Conservation (phyloP, 2,888 invertebrate genomes). For the Cephus pulcher region DNA sequence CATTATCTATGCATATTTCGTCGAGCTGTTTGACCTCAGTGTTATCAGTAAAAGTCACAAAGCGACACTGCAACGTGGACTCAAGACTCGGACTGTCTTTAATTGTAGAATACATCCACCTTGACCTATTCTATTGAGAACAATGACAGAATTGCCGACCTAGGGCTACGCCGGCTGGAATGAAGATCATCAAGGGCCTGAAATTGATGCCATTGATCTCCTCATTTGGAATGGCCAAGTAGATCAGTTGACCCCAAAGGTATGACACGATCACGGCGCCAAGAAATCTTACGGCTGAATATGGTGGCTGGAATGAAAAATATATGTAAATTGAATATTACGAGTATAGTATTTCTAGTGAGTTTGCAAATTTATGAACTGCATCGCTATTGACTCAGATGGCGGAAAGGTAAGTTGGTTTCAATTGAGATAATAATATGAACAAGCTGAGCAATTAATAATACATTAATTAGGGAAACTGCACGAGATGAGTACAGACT, state of each 20-base stretch:
- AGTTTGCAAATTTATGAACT: background rate
- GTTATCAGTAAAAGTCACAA: background rate
- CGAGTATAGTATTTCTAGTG: background rate
- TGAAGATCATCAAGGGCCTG: constrained; percentile 77
- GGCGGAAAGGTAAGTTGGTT: background rate
- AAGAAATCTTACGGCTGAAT: constrained; percentile 81
- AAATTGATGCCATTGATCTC: constrained; percentile 78
- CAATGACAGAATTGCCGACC: constrained; percentile 68
- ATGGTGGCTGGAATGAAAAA: constrained; percentile 77
- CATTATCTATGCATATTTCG: background rate
- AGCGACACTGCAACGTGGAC: background rate
- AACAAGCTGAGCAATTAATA: background rate
- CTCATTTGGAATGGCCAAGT: constrained; percentile 82
- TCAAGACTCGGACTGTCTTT: background rate
- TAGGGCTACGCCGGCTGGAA: constrained; percentile 79
- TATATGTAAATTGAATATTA: background rate
- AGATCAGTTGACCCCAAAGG: constrained; percentile 81
- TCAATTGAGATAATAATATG: background rate
- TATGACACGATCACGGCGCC: constrained; percentile 84
- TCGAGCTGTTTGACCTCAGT: background rate
- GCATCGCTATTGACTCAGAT: background rate
- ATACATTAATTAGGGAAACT: background rate
- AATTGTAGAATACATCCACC: background rate
- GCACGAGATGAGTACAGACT: background rate
- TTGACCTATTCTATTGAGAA: background rate